phyloP scores from a whole-genome alignment of 2,113 vertebrate genomes.

The Chelonoidis abingdonii region DNA sequence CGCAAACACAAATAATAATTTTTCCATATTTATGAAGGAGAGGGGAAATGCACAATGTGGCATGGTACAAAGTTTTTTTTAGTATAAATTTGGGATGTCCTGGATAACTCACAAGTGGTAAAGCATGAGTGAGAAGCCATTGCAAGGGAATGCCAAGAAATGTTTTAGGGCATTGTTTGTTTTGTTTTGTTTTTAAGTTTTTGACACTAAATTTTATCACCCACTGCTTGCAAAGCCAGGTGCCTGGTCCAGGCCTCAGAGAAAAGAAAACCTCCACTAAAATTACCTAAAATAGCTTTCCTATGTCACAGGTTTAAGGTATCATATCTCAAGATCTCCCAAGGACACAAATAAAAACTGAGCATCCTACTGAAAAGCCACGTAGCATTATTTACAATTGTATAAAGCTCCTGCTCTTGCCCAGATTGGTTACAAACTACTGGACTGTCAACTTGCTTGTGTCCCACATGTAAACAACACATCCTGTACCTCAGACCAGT shows the following conservation, averaged over 20 bases:
- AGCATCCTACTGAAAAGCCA: background rate
- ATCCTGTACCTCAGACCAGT: accelerated
- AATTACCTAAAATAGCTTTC: background rate
- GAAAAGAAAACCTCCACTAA: background rate
- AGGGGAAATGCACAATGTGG: background rate
- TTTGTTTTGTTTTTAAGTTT: background rate
- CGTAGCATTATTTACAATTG: background rate
- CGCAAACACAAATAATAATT: background rate
- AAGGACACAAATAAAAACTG: background rate
- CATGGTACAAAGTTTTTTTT: background rate
- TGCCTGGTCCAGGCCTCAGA: background rate
- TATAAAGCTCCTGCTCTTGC: background rate
- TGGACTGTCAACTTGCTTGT: background rate
- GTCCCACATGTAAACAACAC: accelerated
- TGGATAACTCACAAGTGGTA: background rate
- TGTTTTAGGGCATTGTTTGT: background rate
- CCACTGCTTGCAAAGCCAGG: background rate
- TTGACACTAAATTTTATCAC: background rate
- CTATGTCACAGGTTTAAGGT: background rate
- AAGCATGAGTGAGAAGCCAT: background rate
- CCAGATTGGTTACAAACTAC: background rate
- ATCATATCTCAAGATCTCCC: background rate
- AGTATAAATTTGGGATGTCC: background rate
- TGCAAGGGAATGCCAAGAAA: background rate
- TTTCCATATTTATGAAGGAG: background rate